These are phyloP conservation scores for Penelope pileata DNA, from an alignment of 2,113 vertebrate genomes.

Conservation along the genomic window DNA sequence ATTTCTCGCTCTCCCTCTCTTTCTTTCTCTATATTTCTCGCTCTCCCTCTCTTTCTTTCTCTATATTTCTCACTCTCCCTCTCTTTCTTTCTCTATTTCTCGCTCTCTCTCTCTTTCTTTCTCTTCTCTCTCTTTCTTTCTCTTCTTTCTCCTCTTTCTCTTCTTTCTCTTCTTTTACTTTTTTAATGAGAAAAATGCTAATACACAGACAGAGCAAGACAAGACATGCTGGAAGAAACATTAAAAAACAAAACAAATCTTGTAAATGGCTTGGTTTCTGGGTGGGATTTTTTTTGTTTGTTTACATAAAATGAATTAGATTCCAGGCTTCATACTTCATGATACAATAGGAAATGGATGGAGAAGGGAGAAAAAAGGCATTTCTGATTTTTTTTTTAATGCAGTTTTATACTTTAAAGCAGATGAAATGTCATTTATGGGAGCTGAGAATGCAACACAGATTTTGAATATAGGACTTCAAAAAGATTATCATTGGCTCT, in stretches of 20 bases:
- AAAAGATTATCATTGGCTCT: conserved; percentile 26
- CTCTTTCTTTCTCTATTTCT: neutral
- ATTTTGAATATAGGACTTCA: conserved; percentile 55
- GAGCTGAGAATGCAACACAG: conserved; percentile 47
- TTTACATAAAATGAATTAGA: conserved; percentile 38
- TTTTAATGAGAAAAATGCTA: neutral
- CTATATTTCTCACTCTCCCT: neutral
- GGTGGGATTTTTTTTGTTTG: conserved; percentile 47
- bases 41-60: too few species aligned
- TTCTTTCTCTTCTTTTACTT: neutral
- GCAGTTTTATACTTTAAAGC: conserved; percentile 14
- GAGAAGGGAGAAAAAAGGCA: conserved; percentile 23
- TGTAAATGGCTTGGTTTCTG: conserved; percentile 44
- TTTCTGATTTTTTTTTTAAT: neutral
- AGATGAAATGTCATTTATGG: conserved; percentile 42
- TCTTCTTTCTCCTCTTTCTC: accelerated
- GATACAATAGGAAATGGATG: conserved; percentile 30
- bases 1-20: neutral
- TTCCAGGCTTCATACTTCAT: neutral
- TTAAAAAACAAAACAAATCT: neutral
- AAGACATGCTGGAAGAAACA: conserved; percentile 39
- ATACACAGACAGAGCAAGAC: neutral
- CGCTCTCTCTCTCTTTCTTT: too few species aligned
- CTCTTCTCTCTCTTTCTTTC: too few species aligned
- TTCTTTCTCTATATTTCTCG: neutral